Percentiles rank a stretch among this genome's conserved stretches.
Conservation (phyloP, 2,888 invertebrate species). For the Trichacis sp. region DNA sequence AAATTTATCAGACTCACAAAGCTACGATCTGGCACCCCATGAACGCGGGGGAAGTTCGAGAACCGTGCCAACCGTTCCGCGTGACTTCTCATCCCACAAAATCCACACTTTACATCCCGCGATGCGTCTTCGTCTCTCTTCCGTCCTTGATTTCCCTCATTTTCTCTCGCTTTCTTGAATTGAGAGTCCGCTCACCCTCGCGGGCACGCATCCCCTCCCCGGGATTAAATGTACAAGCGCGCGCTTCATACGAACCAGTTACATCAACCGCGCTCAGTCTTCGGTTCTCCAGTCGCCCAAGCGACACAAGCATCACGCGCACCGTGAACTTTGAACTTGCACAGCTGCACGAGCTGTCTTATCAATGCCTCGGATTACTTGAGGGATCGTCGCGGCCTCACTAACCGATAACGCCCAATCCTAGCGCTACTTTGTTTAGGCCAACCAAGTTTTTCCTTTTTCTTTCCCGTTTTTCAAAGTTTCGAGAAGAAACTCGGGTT, state of each 20-base stretch:
- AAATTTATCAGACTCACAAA: too few relatives aligned
- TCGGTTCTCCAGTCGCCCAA: slow-evolving; percentile 63
- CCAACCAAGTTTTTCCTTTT: neutral
- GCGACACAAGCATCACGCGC: slow-evolving; percentile 51
- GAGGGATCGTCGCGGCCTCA: slow-evolving; percentile 7
- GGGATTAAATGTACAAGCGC: slow-evolving; percentile 53
- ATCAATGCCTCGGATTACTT: slow-evolving; percentile 19
- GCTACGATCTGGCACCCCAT: too few relatives aligned
- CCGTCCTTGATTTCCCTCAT: slow-evolving; percentile 19
- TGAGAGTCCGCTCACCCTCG: slow-evolving; percentile 44
- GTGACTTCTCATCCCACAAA: too few relatives aligned
- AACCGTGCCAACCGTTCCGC: slow-evolving; percentile 3
- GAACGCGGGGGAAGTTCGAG: too few relatives aligned
- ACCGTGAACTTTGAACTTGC: slow-evolving; percentile 40
- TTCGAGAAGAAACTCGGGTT: neutral
- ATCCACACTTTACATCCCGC: too few relatives aligned
- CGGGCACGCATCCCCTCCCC: slow-evolving; percentile 38
- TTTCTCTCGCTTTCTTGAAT: slow-evolving; percentile 35
- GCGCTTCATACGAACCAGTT: slow-evolving; percentile 60
- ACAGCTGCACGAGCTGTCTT: slow-evolving; percentile 17
- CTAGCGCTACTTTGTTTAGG: neutral
- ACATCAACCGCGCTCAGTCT: slow-evolving; percentile 55
- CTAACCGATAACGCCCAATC: slow-evolving; percentile 9
- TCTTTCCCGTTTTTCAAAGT: neutral
- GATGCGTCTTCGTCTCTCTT: slow-evolving; percentile 2